These are phyloP conservation scores for Pristiophorus japonicus DNA, from an alignment of 2,113 vertebrate genomes.

Conservation along the genomic window DNA sequence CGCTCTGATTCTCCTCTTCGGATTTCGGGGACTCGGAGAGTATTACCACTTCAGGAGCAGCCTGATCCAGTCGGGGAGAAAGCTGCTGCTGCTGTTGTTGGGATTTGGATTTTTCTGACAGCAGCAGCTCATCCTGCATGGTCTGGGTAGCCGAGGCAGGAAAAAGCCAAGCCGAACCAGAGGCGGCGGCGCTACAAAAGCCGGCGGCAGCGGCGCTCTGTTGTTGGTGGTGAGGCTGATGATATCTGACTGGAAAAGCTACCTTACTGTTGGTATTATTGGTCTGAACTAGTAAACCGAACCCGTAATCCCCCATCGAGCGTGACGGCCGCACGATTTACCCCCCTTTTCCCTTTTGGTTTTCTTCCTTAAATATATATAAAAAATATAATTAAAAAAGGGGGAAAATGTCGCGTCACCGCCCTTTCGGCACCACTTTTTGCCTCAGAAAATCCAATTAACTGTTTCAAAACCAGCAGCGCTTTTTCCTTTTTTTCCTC, in stretches of 20 bases:
- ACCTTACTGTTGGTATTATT: conserved; percentile 96
- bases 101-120: conserved; percentile 90
- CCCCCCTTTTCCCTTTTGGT: background rate
- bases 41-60: conserved; percentile 65
- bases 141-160: conserved; percentile 85
- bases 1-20: conserved; percentile 79
- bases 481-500: background rate
- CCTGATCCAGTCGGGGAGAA: conserved; percentile 76
- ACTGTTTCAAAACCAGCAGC: conserved; percentile 27
- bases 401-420: conserved; percentile 13
- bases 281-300: conserved; percentile 94
- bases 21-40: conserved; percentile 81
- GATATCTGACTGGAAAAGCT: conserved; percentile 94
- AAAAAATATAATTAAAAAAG: background rate
- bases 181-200: conserved; percentile 88
- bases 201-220: conserved; percentile 69
- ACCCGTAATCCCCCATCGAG: conserved; percentile 98
- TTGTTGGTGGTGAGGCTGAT: conserved; percentile 87
- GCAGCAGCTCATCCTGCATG: conserved; percentile 98
- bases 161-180: conserved; percentile 95
- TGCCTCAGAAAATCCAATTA: conserved; percentile 29
- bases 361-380: background rate
- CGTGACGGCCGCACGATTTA: conserved; percentile 7
- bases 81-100: conserved; percentile 90
- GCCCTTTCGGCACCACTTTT: conserved; percentile 29